Percentiles rank a stretch among this genome's conserved stretches.
Conservation (phyloP, 2,797 vertebrate species). For the Ceryle rudis region DNA sequence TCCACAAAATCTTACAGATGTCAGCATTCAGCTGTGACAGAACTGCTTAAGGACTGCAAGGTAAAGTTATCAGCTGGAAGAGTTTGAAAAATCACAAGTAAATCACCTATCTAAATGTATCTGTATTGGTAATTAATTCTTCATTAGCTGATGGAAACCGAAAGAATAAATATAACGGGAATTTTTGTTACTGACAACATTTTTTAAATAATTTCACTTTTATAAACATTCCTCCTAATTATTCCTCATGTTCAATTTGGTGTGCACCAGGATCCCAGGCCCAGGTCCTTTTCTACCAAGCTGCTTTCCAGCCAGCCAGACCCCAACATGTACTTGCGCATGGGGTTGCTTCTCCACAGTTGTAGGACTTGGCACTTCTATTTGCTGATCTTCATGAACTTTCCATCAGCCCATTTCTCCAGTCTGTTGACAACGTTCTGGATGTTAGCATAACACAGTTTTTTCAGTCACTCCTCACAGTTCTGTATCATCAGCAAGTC, state of each 20-base stretch:
- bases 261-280: neutral
- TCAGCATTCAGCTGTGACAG: constrained; percentile 72
- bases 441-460: neutral
- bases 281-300: neutral
- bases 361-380: neutral
- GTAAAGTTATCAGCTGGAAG: constrained; percentile 53
- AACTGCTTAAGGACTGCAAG: constrained; percentile 41
- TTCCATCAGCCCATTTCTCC: neutral
- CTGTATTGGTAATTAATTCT: constrained; percentile 28
- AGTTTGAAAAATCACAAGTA: constrained; percentile 52
- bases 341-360: neutral
- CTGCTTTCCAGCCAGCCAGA: rapidly evolving
- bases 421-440: neutral
- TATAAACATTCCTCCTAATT: neutral
- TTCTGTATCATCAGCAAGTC: neutral
- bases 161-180: neutral
- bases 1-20: constrained; percentile 64
- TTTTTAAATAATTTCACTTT: neutral
- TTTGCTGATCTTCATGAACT: neutral
- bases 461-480: neutral
- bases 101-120: constrained; percentile 1
- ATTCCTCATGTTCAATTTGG: neutral
- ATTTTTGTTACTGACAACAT: neutral
- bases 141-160: neutral
- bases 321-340: neutral